Evolutionary conservation across 2,888 invertebrate genomes (phyloP).

Genomic region (Patella pellucida): DNA sequence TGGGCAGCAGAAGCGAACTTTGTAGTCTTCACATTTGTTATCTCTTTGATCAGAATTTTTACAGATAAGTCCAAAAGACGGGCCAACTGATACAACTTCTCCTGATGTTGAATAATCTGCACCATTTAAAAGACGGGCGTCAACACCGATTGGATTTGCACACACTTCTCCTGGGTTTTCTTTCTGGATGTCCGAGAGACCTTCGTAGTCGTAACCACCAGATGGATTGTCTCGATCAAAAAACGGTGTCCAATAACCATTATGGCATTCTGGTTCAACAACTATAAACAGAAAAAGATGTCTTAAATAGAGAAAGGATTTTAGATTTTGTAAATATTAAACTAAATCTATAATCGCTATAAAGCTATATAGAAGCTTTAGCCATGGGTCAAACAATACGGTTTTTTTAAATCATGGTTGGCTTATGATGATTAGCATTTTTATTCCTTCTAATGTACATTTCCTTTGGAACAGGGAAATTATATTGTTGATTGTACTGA

Average conservation of each 20-base stretch:
- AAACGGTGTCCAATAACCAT: not conserved
- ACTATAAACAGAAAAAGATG: not conserved
- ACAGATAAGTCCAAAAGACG: not conserved
- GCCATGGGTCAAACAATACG: no score
- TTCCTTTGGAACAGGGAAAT: no score
- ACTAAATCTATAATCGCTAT: no score
- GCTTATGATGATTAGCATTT: no score
- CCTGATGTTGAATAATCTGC: not conserved
- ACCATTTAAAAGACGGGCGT: not conserved
- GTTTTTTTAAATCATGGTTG: no score
- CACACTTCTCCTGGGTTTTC: not conserved
- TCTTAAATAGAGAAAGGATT: no score
- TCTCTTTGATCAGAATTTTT: not conserved
- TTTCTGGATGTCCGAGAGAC: not conserved
- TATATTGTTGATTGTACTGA: no score
- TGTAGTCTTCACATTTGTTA: not conserved
- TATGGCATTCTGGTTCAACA: not conserved
- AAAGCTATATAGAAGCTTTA: no score
- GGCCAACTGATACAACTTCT: not conserved
- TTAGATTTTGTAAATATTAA: no score
- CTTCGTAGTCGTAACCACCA: constrained; percentile 1
- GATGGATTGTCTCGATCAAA: not conserved
- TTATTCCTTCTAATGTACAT: no score
- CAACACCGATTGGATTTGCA: not conserved
- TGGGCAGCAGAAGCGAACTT: not conserved